Evolutionary conservation across 30 jellyfish, hydroid and myxozoan species (phyloP).

Genomic region (Cassiopea xamachana): DNA sequence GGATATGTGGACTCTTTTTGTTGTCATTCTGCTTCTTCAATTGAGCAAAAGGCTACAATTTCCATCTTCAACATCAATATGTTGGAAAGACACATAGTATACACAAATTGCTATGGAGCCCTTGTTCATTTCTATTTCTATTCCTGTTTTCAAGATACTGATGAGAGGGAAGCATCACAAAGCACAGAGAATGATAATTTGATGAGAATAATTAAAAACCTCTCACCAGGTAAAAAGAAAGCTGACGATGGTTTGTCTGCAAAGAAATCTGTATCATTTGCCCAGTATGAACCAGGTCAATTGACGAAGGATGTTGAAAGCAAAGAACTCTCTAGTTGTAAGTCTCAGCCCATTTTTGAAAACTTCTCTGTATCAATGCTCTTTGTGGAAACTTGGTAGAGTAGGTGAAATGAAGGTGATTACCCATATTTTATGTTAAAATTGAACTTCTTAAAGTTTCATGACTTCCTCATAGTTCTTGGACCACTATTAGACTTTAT

Average conservation of each 20-base stretch:
- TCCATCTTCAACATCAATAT: too few relatives aligned
- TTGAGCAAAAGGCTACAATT: too few relatives aligned
- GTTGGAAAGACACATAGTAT: too few relatives aligned
- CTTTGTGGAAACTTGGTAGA: too few relatives aligned
- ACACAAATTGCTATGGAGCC: background rate
- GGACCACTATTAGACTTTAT: too few relatives aligned
- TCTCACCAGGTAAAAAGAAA: slow-evolving; percentile 55
- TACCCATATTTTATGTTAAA: too few relatives aligned
- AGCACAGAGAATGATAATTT: slow-evolving; percentile 58
- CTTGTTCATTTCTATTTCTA: background rate
- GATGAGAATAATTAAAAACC: slow-evolving; percentile 64
- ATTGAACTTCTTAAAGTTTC: too few relatives aligned
- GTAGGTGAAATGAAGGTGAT: too few relatives aligned
- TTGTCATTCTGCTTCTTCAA: too few relatives aligned
- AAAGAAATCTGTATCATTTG: slow-evolving; percentile 54
- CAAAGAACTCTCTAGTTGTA: background rate
- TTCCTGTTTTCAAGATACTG: background rate
- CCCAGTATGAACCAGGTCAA: background rate
- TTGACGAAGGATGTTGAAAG: background rate
- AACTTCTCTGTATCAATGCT: background rate
- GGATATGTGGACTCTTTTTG: too few relatives aligned
- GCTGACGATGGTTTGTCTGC: background rate
- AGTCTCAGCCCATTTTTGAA: background rate
- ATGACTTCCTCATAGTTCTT: too few relatives aligned
- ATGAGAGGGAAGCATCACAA: background rate